A percentile compares a stretch with the other conserved stretches of the same genome.
phyloP scores from a whole-genome alignment of 2,113 vertebrate species.

The Falco punctatus region DNA sequence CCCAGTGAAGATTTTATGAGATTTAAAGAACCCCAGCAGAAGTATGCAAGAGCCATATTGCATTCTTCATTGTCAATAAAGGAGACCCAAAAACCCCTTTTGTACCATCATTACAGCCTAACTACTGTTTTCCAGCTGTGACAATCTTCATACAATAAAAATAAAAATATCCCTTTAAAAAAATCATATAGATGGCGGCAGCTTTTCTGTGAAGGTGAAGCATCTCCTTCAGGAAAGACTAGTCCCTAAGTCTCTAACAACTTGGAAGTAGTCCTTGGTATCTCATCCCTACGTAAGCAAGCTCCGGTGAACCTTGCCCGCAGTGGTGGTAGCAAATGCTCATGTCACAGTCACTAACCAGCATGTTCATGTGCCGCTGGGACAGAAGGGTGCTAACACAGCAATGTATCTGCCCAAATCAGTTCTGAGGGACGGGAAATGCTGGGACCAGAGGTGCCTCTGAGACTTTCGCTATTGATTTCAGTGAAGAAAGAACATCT shows the following conservation, averaged over 20 bases:
- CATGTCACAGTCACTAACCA: background rate
- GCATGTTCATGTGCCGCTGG: rapidly evolving
- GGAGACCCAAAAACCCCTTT: background rate
- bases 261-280: background rate
- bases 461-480: background rate
- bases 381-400: rapidly evolving
- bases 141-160: background rate
- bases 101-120: background rate
- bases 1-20: background rate
- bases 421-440: background rate
- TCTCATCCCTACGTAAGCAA: background rate
- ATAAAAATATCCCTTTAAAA: background rate
- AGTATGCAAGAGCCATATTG: rapidly evolving
- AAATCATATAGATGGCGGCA: background rate
- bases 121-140: background rate
- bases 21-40: background rate
- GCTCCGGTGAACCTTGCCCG: background rate
- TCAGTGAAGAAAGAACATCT: background rate
- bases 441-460: background rate
- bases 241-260: background rate
- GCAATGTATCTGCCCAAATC: background rate
- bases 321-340: background rate
- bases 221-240: background rate
- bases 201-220: background rate
- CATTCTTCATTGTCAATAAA: background rate